Evolutionary conservation across 2,888 invertebrate species (phyloP), one percentile per base, ranked within the genome.

Genomic region (Melanargia galathea): DNA sequence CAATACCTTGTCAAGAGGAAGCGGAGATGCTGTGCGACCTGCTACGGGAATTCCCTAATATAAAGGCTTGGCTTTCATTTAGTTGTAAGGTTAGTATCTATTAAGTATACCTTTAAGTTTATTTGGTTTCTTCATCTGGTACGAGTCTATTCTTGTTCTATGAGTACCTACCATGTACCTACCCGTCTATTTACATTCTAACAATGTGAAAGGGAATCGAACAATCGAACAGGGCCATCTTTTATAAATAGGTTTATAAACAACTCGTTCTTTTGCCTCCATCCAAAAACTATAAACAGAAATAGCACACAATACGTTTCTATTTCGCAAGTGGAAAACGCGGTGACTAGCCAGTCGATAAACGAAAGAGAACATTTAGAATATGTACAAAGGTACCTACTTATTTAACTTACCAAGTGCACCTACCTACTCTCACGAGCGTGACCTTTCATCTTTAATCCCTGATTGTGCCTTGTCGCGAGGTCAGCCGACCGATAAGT

Each of bases 1-100:
- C 99, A 0, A 96, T 98, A 74, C 98, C 99, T 7, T 96, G 97
- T 71, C 93, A 93, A 76, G 93, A 93, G 74, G 98, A 99, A 87
- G 98, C 97, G 0, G 94, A 95, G 79, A 96, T 96, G 80, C 83
- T 98, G 26, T 93, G 97, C 22, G 94, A 96, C 66, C 89, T 97
- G 75, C 86, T 98, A 24, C 93, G 94, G 68, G 95, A 97, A 72
- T 97, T 94, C 83, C 97, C 97, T 1, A 86, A 92, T 55, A 89
- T 93, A 0, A 96, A 95, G 81, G 97, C 96, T 18, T 98, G 97
- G 97, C 87, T 98, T 16, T 92, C 96, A 1, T 97, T 98, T 83
- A 96, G 97, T 70, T 97, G 97, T 83, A 94, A 95, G 92, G 97
- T 97, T 68, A 26, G 49, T 49, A 49, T 30, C 35, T 38, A 38